These are phyloP conservation scores for Pararge aegeria DNA, from an alignment of 1,140 invertebrate genomes.

Conservation along the genomic window DNA sequence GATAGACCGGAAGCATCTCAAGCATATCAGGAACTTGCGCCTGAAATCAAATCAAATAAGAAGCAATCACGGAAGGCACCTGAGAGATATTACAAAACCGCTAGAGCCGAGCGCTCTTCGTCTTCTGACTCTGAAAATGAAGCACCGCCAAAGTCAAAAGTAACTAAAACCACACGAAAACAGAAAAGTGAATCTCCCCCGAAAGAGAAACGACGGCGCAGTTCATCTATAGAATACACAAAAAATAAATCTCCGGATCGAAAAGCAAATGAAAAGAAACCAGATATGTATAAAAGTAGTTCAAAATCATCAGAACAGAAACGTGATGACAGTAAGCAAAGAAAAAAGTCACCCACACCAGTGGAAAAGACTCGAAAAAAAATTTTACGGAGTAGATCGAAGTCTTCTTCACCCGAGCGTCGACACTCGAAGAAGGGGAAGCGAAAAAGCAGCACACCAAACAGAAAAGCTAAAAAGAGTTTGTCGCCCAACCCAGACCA, in stretches of 20 bases:
- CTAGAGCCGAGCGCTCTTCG: slow-evolving; percentile 33
- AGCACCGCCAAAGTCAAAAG: slow-evolving; percentile 37
- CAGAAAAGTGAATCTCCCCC: slow-evolving; percentile 37
- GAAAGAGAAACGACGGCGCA: slow-evolving; percentile 36
- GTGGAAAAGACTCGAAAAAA: slow-evolving; percentile 36
- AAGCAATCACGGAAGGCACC: slow-evolving; percentile 44
- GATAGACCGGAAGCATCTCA: slow-evolving; percentile 45
- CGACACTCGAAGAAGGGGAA: slow-evolving; percentile 48
- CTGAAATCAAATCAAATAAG: slow-evolving; percentile 37
- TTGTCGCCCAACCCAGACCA: slow-evolving; percentile 39
- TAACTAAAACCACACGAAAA: slow-evolving; percentile 42
- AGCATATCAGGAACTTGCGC: slow-evolving; percentile 43
- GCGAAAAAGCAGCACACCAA: slow-evolving; percentile 39
- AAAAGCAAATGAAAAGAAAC: slow-evolving; percentile 33
- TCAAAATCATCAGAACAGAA: slow-evolving; percentile 41
- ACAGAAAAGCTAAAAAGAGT: slow-evolving; percentile 40
- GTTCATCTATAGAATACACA: slow-evolving; percentile 41
- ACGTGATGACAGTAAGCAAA: slow-evolving; percentile 39
- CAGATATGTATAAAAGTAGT: slow-evolving; percentile 42
- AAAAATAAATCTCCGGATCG: slow-evolving; percentile 34
- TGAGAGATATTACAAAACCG: slow-evolving; percentile 51
- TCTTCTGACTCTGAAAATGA: slow-evolving; percentile 54
- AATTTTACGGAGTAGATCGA: slow-evolving; percentile 46
- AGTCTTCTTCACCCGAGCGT: slow-evolving; percentile 40
- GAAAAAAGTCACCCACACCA: slow-evolving; percentile 42